Base-by-base conservation (phyloP, 2,888 invertebrate species). In the Parnassius orleans region DNA sequence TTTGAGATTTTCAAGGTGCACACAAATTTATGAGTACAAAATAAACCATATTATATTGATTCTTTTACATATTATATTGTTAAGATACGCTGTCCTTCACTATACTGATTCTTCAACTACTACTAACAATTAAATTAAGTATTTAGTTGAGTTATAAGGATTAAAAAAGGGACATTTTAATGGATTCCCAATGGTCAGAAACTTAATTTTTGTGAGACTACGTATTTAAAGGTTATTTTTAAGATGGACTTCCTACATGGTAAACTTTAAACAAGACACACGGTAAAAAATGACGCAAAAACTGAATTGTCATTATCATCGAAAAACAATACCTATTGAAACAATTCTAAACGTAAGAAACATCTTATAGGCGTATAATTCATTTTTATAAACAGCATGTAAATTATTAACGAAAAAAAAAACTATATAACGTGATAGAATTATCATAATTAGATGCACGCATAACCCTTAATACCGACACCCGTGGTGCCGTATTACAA, bases 401-500 rank as follows among this genome's bases (percentile, higher is more conserved):
- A 69, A 59, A 63, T 65, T 62, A 65, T 65, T 52, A 66, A 59
- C 41, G 59, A 19, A 61, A 64, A 43, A 51, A 57, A 61, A 66
- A 66, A 67, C 63, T 60, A 57, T 54, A 58, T 41, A 19, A 15
- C 57, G 44, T 65, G 68, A 70, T 69, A 69, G 60, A 61, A 73
- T 73, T 72, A 71, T 53, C 73, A 76, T 74, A 77, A 74, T 72
- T 67, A 68, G 70, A 78, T 76, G 74, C 74, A 65, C 59, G 61
- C 66, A 61, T 50, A 60, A 44, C 11, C 43, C 53, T 19, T 72
- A 74, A 71, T 61, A 57, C 68, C 56, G 68, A 66, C 71, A 73
- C 68, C 71, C 68, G 76, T 79, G 74, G 77, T 75, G 44, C 44
- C 77, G 76, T 82, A 81, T 83, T 81, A 82, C 85, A 86, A 87